Evolutionary conservation across 2,113 vertebrate genomes (phyloP).

Genomic region (Lichenostomus cassidix): DNA sequence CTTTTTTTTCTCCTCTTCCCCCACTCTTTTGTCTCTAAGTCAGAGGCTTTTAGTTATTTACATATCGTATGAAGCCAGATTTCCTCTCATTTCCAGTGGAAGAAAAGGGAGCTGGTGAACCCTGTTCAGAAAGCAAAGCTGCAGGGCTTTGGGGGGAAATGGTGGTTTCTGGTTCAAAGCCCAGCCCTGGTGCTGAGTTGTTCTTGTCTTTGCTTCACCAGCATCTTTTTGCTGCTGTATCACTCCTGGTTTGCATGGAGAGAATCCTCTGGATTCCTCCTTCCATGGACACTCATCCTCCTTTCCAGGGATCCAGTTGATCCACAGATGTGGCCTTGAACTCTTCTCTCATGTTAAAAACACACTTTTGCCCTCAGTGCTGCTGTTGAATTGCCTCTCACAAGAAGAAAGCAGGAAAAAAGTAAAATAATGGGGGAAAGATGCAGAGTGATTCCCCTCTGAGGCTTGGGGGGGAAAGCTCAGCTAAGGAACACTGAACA

Average conservation of each 20-base stretch:
- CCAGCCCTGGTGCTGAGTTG: not conserved
- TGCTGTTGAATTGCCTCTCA: not conserved
- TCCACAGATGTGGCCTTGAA: not conserved
- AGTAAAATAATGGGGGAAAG: not conserved
- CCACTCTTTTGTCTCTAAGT: not conserved
- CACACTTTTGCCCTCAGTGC: accelerated
- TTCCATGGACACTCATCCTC: not conserved
- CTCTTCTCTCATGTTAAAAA: not conserved
- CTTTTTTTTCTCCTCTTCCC: accelerated
- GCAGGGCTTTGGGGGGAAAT: not conserved
- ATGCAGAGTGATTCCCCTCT: not conserved
- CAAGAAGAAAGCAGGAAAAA: not conserved
- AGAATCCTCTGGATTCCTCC: not conserved
- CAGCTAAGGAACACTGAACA: not conserved
- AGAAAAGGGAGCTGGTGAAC: not conserved
- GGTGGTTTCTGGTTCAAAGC: not conserved
- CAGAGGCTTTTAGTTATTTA: not conserved
- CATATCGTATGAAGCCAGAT: not conserved
- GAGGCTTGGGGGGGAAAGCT: not conserved
- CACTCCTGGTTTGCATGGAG: accelerated
- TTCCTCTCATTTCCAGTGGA: not conserved
- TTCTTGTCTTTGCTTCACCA: not conserved
- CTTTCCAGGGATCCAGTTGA: not conserved
- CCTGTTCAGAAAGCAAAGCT: not conserved
- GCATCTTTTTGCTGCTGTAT: not conserved